These are phyloP conservation scores for Cassiopea xamachana DNA, from an alignment of 30 jellyfish, hydroid and myxozoan genomes.

Conservation along the genomic window DNA sequence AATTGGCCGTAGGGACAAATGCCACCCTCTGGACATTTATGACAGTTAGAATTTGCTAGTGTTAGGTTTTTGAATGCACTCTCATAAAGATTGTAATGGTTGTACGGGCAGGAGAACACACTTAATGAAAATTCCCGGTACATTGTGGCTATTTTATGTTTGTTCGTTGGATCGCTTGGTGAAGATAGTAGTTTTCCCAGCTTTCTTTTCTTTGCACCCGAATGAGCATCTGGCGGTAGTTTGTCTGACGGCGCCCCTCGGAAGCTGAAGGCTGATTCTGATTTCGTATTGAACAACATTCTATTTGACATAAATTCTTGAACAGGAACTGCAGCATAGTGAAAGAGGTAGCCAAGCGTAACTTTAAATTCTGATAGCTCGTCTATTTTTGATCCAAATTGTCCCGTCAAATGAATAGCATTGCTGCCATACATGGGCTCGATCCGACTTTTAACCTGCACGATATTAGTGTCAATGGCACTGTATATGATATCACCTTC, in stretches of 20 bases:
- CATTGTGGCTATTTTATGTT: neutral
- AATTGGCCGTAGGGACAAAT: constrained; percentile 11
- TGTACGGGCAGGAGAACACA: constrained; percentile 22
- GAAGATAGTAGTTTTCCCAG: neutral
- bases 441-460: neutral
- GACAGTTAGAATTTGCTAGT: constrained; percentile 9
- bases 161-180: neutral
- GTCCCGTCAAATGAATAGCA: constrained; percentile 2
- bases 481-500: constrained; percentile 37
- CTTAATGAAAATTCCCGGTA: neutral
- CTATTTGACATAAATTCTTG: neutral
- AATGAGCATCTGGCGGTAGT: neutral
- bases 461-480: neutral
- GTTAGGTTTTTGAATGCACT: constrained; percentile 8
- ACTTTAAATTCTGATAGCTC: neutral
- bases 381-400: neutral
- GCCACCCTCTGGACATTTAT: constrained; percentile 52
- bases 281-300: too few species aligned
- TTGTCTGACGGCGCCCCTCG: too few species aligned
- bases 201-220: neutral
- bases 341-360: constrained; percentile 14
- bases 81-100: constrained; percentile 20
- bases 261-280: too few species aligned
- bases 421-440: constrained; percentile 7
- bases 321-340: constrained; percentile 3